A percentile compares a stretch with the other conserved stretches of the same genome.
Evolutionary conservation across 2,888 invertebrate species (phyloP).

Genomic region (Lobophora halterata): DNA sequence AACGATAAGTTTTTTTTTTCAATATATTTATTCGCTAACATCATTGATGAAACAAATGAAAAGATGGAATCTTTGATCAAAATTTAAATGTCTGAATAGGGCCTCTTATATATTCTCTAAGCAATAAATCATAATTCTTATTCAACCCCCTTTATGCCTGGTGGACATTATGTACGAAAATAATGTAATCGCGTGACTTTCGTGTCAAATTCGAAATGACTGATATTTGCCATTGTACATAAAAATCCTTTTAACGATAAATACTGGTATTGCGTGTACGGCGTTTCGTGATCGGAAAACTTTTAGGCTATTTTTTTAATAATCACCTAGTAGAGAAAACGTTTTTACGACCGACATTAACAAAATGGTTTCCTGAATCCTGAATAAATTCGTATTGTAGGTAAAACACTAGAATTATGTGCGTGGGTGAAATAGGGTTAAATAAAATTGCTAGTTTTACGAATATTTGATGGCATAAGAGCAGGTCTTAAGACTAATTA

Average conservation of each 20-base stretch:
- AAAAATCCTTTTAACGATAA: slow-evolving; percentile 35
- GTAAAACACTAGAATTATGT: slow-evolving; percentile 6
- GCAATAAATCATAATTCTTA: slow-evolving; percentile 12
- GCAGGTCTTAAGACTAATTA: too few species aligned
- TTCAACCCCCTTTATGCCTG: slow-evolving; percentile 3
- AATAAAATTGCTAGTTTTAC: slow-evolving; percentile 1
- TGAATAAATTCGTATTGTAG: slow-evolving; percentile 5
- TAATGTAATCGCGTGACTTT: slow-evolving; percentile 32
- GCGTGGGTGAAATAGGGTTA: slow-evolving; percentile 6
- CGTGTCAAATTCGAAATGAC: slow-evolving; percentile 32
- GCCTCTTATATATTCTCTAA: slow-evolving; percentile 10
- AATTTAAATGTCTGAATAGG: too few species aligned
- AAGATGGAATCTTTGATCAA: too few species aligned
- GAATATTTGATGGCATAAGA: too few species aligned
- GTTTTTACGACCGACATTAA: slow-evolving; percentile 16
- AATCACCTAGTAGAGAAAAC: slow-evolving; percentile 12
- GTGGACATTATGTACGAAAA: slow-evolving; percentile 18
- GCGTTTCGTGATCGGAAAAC: slow-evolving; percentile 31
- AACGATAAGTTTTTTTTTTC: too few species aligned
- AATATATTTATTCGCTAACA: too few species aligned
- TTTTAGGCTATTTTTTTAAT: slow-evolving; percentile 21
- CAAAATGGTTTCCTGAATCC: slow-evolving; percentile 13
- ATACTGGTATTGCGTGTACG: slow-evolving; percentile 32
- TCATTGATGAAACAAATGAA: too few species aligned
- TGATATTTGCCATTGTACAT: slow-evolving; percentile 33